These are phyloP conservation scores for Zeuzera pyrina DNA, from an alignment of 2,888 invertebrate genomes.

Conservation along the genomic window DNA sequence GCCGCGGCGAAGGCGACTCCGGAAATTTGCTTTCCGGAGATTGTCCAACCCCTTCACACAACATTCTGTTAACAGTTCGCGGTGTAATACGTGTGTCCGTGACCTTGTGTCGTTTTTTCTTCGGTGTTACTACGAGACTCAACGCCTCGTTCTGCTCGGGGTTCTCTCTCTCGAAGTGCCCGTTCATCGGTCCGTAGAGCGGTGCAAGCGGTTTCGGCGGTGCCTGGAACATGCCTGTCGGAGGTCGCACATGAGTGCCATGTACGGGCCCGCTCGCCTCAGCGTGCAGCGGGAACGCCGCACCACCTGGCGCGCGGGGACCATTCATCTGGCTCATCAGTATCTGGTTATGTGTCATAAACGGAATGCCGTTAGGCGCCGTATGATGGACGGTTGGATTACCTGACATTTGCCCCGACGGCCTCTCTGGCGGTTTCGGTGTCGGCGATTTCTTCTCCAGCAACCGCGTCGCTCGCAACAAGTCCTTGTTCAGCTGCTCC, in stretches of 20 bases:
- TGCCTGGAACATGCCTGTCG: slow-evolving; percentile 86
- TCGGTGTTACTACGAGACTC: slow-evolving; percentile 94
- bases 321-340: slow-evolving; percentile 72
- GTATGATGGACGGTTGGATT: slow-evolving; percentile 68
- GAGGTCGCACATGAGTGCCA: slow-evolving; percentile 70
- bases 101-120: slow-evolving; percentile 98
- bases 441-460: slow-evolving; percentile 87
- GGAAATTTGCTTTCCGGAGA: slow-evolving; percentile 74
- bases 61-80: slow-evolving; percentile 88
- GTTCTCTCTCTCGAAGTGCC: slow-evolving; percentile 78
- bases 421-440: slow-evolving; percentile 80
- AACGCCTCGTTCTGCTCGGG: slow-evolving; percentile 95
- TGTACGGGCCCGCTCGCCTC: slow-evolving; percentile 68
- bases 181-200: slow-evolving; percentile 77
- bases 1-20: slow-evolving; percentile 83
- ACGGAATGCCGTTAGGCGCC: slow-evolving; percentile 59
- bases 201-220: slow-evolving; percentile 84
- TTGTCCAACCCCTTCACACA: slow-evolving; percentile 85
- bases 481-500: slow-evolving; percentile 89
- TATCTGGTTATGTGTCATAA: slow-evolving; percentile 59
- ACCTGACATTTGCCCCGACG: slow-evolving; percentile 70
- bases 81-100: slow-evolving; percentile 95
- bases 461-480: slow-evolving; percentile 85
- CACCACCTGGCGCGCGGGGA: slow-evolving; percentile 74
- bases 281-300: slow-evolving; percentile 81